Base-by-base conservation (phyloP, 2,888 invertebrate species). In the Volucella zonaria region DNA sequence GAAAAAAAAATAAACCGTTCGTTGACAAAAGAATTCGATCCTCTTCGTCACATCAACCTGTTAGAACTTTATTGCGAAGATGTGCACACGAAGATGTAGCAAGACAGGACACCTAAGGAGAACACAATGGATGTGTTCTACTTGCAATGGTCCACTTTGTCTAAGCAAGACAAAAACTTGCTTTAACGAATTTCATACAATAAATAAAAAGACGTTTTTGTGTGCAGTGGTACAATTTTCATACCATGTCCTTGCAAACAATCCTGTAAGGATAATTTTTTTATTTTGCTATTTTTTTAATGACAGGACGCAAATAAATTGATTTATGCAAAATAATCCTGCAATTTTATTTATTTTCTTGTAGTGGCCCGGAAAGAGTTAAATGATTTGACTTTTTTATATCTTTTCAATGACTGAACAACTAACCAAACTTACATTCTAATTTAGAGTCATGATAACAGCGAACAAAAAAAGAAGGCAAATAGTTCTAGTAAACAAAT, bases 21-120 rank as follows among this genome's bases (percentile, higher is more conserved):
- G 18, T 18, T 18, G 18, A 18, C 18, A 18, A 18, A 18, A 18
- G 18, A 1, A 18, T 1, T 18, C 18, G 18, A 18, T 18, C 18
- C 18, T 18, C 18, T 18, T 18, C 18, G 18, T 18, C 18, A 18
- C 18, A 18, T 18, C 18, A 18, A 18, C 18, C 18, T 1, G 1
- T 1, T 58, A 58, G n/a, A n/a, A n/a, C 58, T 47, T 45, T 62
- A 43, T 42, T 61, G 52, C 61, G 61, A 73, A 61, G 61, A 73
- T 61, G 52, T 51, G 52, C 61, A 61, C 52, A 73, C 73, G n/a
- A n/a, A n/a, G n/a, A n/a, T 61, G 51, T 40, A 61, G 61, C 52
- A 73, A 61, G 61, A 52, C 62, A 52, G 61, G 52, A 51, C 62
- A 73, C 51, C 73, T 52, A 52, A 43, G 71, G 51, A 56, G 56